Base-by-base conservation (phyloP, 2,797 vertebrate genomes). In the Lophius americanus region DNA sequence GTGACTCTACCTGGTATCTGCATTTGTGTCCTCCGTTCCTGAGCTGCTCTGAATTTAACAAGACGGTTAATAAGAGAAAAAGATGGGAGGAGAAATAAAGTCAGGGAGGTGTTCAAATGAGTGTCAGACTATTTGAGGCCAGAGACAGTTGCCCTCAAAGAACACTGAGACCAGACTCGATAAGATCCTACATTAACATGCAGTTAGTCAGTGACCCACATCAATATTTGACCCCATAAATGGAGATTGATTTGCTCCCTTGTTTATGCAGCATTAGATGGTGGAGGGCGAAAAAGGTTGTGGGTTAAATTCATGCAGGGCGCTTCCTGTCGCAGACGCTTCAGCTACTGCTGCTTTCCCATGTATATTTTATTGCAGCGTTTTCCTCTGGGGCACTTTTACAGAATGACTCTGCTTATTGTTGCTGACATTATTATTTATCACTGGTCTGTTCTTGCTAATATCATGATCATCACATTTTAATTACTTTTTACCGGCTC, bases 141-240 rank as follows among this genome's bases (percentile, higher is more conserved):
- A 7, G 4, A 41, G 8, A 59, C 39, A 13, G 8, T 41, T 36
- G 4, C 38, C 39, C n/a, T 66, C 9, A 43, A 9, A 8, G 36
- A 39, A 53, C 44, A 41, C 36, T 12, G 8, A 54, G 39, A 64
- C 9, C 4, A 11, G 60, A 65, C 32, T 10, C 42, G 4, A 6
- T 58, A 60, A 13, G 44, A 70, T 48, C 38, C 7, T n/a, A 8
- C 47, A 44, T 41, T 44, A 73, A 50, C 44, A 52, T 51, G 7
- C n/a, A 36, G 42, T n/a, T 39, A 52, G 56, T 68, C 59, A 68
- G 33, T 58, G 44, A 55, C 60, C 56, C 2, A 7, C 50, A 39
- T 62, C 46, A 48, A 33, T 48, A 37, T 42, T 36, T 62, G 74
- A 75, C 63, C 68, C 48, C 13, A 7, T 63, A 64, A 74, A 81